Percentiles rank a stretch among this genome's conserved stretches.
Conservation (phyloP, 2,797 vertebrate species). For the Helostoma temminkii region DNA sequence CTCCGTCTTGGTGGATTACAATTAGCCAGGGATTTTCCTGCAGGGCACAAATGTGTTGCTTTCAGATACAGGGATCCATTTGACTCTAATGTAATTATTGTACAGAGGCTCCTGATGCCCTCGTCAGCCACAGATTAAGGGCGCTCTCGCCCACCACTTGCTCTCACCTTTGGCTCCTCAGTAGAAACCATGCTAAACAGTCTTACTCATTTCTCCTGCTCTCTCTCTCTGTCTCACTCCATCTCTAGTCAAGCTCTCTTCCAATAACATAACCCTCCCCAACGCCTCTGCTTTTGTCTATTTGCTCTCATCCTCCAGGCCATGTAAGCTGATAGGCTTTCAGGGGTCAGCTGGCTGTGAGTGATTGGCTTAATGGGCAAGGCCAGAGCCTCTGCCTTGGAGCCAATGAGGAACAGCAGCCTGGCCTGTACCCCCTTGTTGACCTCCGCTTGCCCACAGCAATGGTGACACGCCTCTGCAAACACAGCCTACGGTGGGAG, state of each 20-base stretch:
- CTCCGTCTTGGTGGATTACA: slow-evolving; percentile 87
- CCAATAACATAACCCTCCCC: slow-evolving; percentile 71
- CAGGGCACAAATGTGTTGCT: slow-evolving; percentile 90
- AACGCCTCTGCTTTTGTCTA: slow-evolving; percentile 80
- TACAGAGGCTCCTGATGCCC: slow-evolving; percentile 82
- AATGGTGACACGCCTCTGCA: slow-evolving; percentile 81
- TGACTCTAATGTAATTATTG: slow-evolving; percentile 89
- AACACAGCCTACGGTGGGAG: slow-evolving; percentile 72
- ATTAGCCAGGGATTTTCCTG: slow-evolving; percentile 87
- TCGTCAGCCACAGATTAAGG: slow-evolving; percentile 87
- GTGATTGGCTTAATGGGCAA: slow-evolving; percentile 83
- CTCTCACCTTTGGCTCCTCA: slow-evolving; percentile 88
- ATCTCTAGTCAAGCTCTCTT: slow-evolving; percentile 65
- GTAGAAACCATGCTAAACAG: slow-evolving; percentile 80
- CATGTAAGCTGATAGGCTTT: slow-evolving; percentile 83
- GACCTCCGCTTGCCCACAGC: slow-evolving; percentile 79
- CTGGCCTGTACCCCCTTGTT: slow-evolving; percentile 74
- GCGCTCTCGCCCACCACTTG: slow-evolving; percentile 84
- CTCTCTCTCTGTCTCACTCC: slow-evolving; percentile 53
- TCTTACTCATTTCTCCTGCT: slow-evolving; percentile 59
- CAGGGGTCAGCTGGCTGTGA: slow-evolving; percentile 83
- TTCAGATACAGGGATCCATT: slow-evolving; percentile 89
- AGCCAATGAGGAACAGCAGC: slow-evolving; percentile 77
- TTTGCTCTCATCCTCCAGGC: slow-evolving; percentile 76
- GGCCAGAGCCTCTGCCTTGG: slow-evolving; percentile 74